Percentiles rank a stretch among this genome's conserved stretches.
These are phyloP conservation scores for Phalacrocorax brasilianus DNA, from an alignment of 2,113 vertebrate species.

Conservation along the genomic window DNA sequence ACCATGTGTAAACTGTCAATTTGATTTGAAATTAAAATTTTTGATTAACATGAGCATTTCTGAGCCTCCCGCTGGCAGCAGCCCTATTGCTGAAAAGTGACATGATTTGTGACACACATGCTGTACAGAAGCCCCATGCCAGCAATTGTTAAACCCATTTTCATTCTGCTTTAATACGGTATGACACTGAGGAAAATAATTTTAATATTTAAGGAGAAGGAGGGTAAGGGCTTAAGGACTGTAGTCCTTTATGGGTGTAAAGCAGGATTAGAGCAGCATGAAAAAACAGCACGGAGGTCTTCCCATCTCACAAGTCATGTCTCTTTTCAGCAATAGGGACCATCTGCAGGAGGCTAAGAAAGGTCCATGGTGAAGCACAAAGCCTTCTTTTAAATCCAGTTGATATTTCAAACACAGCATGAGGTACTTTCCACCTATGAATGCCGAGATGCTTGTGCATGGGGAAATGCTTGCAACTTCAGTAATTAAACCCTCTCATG, in stretches of 20 bases:
- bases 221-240: slow-evolving; percentile 35
- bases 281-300: neutral
- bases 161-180: slow-evolving; percentile 64
- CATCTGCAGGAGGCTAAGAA: slow-evolving; percentile 57
- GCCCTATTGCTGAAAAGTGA: slow-evolving; percentile 71
- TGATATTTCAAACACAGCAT: slow-evolving; percentile 61
- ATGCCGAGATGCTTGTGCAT: slow-evolving; percentile 1
- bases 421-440: slow-evolving; percentile 56
- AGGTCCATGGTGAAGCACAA: slow-evolving; percentile 51
- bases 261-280: slow-evolving; percentile 32
- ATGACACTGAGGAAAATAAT: slow-evolving; percentile 64
- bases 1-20: slow-evolving; percentile 73
- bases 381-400: slow-evolving; percentile 58
- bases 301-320: slow-evolving; percentile 10
- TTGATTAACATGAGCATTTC: slow-evolving; percentile 74
- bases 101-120: slow-evolving; percentile 73
- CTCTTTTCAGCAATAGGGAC: slow-evolving; percentile 50
- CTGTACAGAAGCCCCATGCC: slow-evolving; percentile 69
- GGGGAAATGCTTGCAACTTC: neutral
- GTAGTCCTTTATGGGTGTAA: slow-evolving; percentile 26
- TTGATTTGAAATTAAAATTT: slow-evolving; percentile 76
- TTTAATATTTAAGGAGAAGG: slow-evolving; percentile 61
- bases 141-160: slow-evolving; percentile 68
- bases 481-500: slow-evolving; percentile 3
- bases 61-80: slow-evolving; percentile 71